Percentiles rank a stretch among this genome's conserved stretches.
Conservation (phyloP, 1,140 invertebrate species). For the Drosophila subobscura region DNA sequence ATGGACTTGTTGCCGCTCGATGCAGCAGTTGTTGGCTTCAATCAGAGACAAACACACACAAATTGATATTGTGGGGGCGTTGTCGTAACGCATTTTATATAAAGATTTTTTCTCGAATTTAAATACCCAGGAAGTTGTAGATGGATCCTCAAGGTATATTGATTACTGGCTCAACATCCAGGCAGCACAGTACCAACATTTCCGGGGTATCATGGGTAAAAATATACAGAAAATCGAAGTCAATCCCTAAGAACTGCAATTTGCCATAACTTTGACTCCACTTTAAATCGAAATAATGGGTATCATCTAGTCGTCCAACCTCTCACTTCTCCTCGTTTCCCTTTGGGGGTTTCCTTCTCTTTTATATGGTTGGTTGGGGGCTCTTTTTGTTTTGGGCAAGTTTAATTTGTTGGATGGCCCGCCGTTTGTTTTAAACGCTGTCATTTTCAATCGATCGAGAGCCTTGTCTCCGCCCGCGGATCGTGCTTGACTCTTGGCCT, state of each 20-base stretch:
- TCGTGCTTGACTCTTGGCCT: conserved; percentile 76
- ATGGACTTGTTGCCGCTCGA: conserved; percentile 57
- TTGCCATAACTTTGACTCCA: too few species aligned
- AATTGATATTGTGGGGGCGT: conserved; percentile 67
- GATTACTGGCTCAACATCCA: too few species aligned
- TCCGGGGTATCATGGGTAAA: too few species aligned
- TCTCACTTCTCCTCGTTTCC: too few species aligned
- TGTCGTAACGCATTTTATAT: conserved; percentile 66
- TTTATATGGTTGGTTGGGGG: conserved; percentile 13
- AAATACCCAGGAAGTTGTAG: neutral
- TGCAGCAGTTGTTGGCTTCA: conserved; percentile 70
- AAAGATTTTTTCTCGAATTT: conserved; percentile 25
- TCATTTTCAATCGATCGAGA: conserved; percentile 44
- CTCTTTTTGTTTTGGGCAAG: conserved; percentile 37
- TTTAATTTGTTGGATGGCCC: conserved; percentile 71
- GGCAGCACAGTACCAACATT: too few species aligned
- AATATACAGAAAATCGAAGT: too few species aligned
- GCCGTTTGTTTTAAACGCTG: conserved; percentile 73
- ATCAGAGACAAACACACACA: conserved; percentile 43
- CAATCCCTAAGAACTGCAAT: too few species aligned
- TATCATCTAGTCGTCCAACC: too few species aligned
- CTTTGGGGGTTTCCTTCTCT: neutral
- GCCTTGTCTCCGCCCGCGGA: conserved; percentile 16
- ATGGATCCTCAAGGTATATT: too few species aligned
- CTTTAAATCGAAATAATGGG: too few species aligned